A percentile compares a stretch with the other conserved stretches of the same genome.
phyloP scores from a whole-genome alignment of 2,888 invertebrate species.

The Caenorhabditis sp. region DNA sequence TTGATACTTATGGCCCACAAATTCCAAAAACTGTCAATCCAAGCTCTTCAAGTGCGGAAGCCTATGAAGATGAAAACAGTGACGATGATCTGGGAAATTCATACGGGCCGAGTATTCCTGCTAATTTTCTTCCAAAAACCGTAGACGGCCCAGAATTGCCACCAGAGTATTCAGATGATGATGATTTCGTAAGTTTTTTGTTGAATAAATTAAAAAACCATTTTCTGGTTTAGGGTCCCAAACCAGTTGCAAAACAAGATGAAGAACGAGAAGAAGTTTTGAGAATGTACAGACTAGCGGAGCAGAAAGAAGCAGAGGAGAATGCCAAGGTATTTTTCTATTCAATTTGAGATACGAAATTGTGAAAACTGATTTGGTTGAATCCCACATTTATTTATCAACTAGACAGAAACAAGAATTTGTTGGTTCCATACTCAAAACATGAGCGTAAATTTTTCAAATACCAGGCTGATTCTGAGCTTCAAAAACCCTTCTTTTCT shows the following conservation, averaged over 20 bases:
- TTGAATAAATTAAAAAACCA: not conserved
- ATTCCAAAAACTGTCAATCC: not conserved
- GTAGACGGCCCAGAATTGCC: conserved; percentile 22
- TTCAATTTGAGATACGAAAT: too few relatives aligned
- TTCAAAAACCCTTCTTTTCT: too few relatives aligned
- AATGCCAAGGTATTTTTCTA: conserved; percentile 29
- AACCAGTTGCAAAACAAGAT: conserved; percentile 27
- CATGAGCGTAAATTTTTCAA: too few relatives aligned
- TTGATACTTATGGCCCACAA: not conserved
- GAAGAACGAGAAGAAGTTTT: conserved; percentile 25
- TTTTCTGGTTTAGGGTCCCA: conserved; percentile 33
- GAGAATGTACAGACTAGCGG: conserved; percentile 19
- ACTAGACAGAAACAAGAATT: too few relatives aligned
- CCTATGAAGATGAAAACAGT: not conserved
- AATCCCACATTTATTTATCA: too few relatives aligned
- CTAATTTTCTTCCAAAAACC: conserved; percentile 13
- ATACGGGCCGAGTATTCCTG: conserved; percentile 33
- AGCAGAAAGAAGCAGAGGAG: conserved; percentile 36
- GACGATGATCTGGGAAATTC: not conserved
- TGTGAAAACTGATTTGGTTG: too few relatives aligned
- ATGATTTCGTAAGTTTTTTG: conserved; percentile 31
- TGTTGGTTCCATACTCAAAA: too few relatives aligned
- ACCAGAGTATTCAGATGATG: conserved; percentile 40
- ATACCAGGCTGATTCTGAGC: too few relatives aligned
- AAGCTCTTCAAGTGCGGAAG: not conserved